These are phyloP conservation scores for Salpingus planirostris DNA, from an alignment of 2,888 invertebrate species.

Conservation along the genomic window DNA sequence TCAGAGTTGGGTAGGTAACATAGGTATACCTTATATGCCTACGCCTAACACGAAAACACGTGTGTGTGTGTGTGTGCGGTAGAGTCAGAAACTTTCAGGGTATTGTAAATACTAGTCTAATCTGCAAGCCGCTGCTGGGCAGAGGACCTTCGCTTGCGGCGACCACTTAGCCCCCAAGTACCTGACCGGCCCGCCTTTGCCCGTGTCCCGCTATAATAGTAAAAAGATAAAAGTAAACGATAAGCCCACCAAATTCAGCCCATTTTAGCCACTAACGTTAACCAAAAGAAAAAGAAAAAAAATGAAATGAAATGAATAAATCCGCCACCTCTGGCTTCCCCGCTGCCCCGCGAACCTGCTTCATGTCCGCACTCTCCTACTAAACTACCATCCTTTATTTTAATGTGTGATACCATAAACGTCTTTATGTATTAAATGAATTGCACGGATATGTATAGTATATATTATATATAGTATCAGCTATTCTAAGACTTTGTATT, in stretches of 20 bases:
- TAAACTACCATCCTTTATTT: conserved; percentile 35
- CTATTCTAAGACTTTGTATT: conserved; percentile 45
- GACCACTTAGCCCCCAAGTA: conserved; percentile 39
- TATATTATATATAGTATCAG: conserved; percentile 43
- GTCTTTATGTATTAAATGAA: conserved; percentile 41
- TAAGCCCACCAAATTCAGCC: too few relatives aligned
- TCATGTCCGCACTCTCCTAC: conserved; percentile 33
- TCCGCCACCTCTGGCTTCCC: conserved; percentile 16
- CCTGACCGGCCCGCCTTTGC: conserved; percentile 38
- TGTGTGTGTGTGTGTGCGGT: conserved; percentile 18
- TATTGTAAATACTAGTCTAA: conserved; percentile 45
- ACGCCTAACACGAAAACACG: too few relatives aligned
- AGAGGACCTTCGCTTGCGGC: conserved; percentile 35
- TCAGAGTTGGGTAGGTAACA: too few relatives aligned
- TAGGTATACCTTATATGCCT: too few relatives aligned
- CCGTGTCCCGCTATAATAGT: conserved; percentile 16
- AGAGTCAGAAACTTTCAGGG: conserved; percentile 41
- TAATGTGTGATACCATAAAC: conserved; percentile 42
- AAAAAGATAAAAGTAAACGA: too few relatives aligned
- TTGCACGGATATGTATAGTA: conserved; percentile 43
- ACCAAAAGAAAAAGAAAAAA: conserved; percentile 6
- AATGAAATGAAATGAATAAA: too few relatives aligned
- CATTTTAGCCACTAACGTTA: conserved; percentile 1
- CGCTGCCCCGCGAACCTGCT: conserved; percentile 21
- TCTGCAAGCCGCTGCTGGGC: conserved; percentile 38